phyloP scores from a whole-genome alignment of 2,113 vertebrate species.

The Zootoca vivipara region DNA sequence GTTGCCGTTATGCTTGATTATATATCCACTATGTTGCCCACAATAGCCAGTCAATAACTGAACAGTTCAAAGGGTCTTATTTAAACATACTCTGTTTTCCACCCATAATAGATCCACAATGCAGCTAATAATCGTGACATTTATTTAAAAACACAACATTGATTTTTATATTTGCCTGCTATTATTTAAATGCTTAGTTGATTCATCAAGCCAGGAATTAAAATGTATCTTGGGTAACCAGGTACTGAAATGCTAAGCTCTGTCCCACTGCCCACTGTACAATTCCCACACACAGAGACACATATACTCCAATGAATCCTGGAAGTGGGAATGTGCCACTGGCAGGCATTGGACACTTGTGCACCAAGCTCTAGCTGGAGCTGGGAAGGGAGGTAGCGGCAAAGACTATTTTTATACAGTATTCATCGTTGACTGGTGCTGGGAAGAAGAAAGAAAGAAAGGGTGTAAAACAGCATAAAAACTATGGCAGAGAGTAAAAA shows the following conservation, averaged over 20 bases:
- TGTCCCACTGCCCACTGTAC: neutral
- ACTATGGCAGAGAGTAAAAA: too few species aligned
- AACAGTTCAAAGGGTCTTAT: neutral
- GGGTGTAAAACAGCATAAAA: neutral
- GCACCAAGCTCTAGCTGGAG: neutral
- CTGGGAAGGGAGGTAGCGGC: neutral
- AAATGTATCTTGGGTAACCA: neutral
- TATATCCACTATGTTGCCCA: constrained; percentile 9
- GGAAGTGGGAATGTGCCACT: neutral
- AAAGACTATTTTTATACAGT: neutral
- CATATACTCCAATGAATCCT: neutral
- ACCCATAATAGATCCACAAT: neutral
- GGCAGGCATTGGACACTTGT: neutral
- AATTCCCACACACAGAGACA: neutral
- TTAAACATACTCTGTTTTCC: neutral
- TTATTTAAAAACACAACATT: neutral
- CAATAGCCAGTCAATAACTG: neutral
- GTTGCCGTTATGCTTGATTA: constrained; percentile 39
- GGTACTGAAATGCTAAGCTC: neutral
- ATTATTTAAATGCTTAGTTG: neutral
- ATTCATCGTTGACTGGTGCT: too few species aligned
- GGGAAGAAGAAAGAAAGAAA: neutral
- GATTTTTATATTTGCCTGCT: neutral
- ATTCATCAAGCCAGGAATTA: neutral
- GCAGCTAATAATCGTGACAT: neutral